Evolutionary conservation across 1,140 invertebrate species (phyloP), one percentile per base, ranked within the genome.

Genomic region (Drosophila insularis): DNA sequence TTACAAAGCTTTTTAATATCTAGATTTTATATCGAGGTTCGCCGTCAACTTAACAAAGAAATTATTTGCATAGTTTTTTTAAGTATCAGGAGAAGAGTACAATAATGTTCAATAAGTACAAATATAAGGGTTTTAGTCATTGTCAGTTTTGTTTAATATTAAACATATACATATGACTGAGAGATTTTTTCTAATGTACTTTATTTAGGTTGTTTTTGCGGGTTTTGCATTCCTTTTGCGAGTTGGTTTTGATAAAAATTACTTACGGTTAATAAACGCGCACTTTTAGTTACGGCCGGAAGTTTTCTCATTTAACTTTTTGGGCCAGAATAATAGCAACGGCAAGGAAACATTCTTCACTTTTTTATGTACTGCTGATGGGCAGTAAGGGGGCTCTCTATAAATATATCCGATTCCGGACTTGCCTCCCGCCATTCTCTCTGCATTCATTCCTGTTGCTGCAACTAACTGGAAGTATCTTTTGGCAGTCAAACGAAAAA

Each of bases 301-400:
- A 86, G 69, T 86, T 86, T 86, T 86, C 66, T 86, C 75, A 86
- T 87, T 86, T 81, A 86, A 82, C 79, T 86, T 86, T 23, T 86
- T 81, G 31, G 40, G 53, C 50, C 62, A 67, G 11, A 63, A 70
- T 61, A 74, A 73, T 27, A 27, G 27, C 74, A 74, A 73, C 74
- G 43, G 56, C 62, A 54, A 46, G 61, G 61, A 31, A 66, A 67
- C 63, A 67, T 62, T 56, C 55, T 67, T 67, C 50, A 13, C 55
- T 71, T 71, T 67, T 84, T 86, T 81, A 86, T 86, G 62, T 72
- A 81, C 81, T 86, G 81, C 78, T 81, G 81, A 72, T 86, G 81
- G 74, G 55, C 55, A 58, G 23, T 58, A 35, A 35, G 55, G 55
- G 43, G 59, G 39, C 59, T 19, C 59, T 43, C 43, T 50, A 50